Base-by-base conservation (phyloP, 1,140 invertebrate genomes). In the Drosophila kohkoa region DNA sequence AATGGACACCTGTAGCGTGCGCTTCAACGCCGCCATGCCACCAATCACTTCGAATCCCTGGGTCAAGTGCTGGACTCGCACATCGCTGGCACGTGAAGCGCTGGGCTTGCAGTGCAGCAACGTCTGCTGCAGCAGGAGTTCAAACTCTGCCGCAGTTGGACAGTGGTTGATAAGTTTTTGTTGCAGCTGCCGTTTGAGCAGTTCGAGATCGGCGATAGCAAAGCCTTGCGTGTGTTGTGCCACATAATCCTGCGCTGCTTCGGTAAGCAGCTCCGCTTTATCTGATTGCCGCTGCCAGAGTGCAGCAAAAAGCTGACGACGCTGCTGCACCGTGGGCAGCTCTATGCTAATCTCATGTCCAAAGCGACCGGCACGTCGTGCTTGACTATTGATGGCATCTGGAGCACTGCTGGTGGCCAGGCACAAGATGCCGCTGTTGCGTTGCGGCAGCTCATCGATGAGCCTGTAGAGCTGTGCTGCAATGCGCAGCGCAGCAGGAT, bases 1-100 rank as follows among this genome's bases (percentile, higher is more conserved):
- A 35, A 96, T 93, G 13, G 94, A 93, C 66, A 95, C 93, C 70
- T 94, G 91, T 51, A 97, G 85, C 28, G 94, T 94, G 25, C 94
- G 90, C 85, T 96, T 96, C 0, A 96, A 81, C 1, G 94, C 89
- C 15, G 93, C 91, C 89, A 96, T 94, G 11, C 96, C 96, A 10
- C 95, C 95, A 65, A 97, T 95, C 49, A 95, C 93, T 68, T 93
- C 88, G 93, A 96, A 95, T 3, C 81, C 89, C 2, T 93, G 90
- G 4, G 75, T 51, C 28, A 76, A 76, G 20, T 77, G 92, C 35
- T 92, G 92, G 3, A 95, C 93, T 10, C 94, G 92, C 11, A 95
- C 93, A 69, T 94, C 90, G 3, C 94, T 93, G 76, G 94, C 92
- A 76, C 93, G 93, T 70, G 95, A 93, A 4, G 94, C 93, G 62